Evolutionary conservation across 2,888 invertebrate species (phyloP), one percentile per base, ranked within the genome.

Genomic region (Furcula furcula): DNA sequence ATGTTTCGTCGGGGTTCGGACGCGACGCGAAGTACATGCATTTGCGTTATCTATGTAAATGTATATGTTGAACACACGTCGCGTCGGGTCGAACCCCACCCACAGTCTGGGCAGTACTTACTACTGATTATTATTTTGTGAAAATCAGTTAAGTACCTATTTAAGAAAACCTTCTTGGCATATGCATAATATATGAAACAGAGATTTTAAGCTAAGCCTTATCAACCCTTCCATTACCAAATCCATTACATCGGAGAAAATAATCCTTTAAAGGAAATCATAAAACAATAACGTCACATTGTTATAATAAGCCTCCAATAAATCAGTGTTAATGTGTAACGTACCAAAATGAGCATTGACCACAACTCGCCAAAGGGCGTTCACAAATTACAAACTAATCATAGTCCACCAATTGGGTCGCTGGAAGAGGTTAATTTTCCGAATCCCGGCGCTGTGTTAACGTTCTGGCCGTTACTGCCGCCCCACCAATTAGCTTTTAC

Each of bases 401-500:
- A 83, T 80, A 73, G 73, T 60, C 66, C 67, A 67, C 73, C 77
- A 76, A 83, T 79, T 76, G 77, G 69, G 66, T 69, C 60, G 69
- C 74, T 66, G 70, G 77, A 83, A 78, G 79, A 79, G 82, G 81
- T 83, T 79, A 81, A 80, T 82, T 81, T 79, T 75, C 71, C 70
- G 77, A 80, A 79, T 83, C 76, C 76, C 73, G 65, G 59, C 54
- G 65, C 66, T 63, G 66, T 70, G 64, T 67, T 72, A 74, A 72
- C 70, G 72, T 52, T 62, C 54, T 56, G 54, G 57, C 59, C 55
- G 67, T 76, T 67, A 77, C 76, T 72, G 66, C 81, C 78, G 63
- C 76, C 77, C 76, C 68, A 59, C 77, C 84, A 84, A 84, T 85
- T 85, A 86, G 83, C 84, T 78, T 83, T 85, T 82, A 85, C 81